These are phyloP conservation scores for Protobothrops mucrosquamatus DNA, from an alignment of 2,113 vertebrate species.

Conservation along the genomic window DNA sequence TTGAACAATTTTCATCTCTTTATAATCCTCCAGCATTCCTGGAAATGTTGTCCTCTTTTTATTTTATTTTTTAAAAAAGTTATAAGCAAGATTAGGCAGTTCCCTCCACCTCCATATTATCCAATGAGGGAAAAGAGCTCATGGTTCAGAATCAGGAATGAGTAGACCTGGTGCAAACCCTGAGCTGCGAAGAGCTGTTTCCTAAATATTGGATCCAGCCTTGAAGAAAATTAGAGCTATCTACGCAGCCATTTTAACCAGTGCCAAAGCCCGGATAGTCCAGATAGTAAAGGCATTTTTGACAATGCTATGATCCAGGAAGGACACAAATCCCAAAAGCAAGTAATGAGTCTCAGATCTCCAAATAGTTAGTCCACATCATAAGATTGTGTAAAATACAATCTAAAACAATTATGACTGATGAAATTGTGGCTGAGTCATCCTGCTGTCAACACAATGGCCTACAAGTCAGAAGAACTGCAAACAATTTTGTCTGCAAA, in stretches of 20 bases:
- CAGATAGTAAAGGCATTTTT: background rate
- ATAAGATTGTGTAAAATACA: background rate
- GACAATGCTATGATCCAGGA: background rate
- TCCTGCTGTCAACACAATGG: background rate
- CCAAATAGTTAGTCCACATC: background rate
- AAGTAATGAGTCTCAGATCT: background rate
- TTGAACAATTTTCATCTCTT: background rate
- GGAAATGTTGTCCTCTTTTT: background rate
- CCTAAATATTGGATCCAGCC: background rate
- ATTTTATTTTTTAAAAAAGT: background rate
- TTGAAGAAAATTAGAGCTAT: background rate
- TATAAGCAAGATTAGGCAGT: background rate
- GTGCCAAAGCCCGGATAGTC: background rate
- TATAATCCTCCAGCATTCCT: background rate
- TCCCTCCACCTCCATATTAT: background rate
- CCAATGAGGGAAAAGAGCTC: background rate
- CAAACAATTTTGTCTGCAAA: background rate
- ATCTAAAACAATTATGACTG: background rate
- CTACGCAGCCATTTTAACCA: background rate
- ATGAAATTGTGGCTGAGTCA: background rate
- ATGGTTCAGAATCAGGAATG: background rate
- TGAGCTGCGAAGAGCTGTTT: background rate
- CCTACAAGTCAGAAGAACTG: background rate
- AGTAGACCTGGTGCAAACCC: background rate
- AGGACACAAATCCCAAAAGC: background rate